These are phyloP conservation scores for Acanthaster planci DNA, from an alignment of 35 echinoderm and acorn worm species.

Conservation along the genomic window DNA sequence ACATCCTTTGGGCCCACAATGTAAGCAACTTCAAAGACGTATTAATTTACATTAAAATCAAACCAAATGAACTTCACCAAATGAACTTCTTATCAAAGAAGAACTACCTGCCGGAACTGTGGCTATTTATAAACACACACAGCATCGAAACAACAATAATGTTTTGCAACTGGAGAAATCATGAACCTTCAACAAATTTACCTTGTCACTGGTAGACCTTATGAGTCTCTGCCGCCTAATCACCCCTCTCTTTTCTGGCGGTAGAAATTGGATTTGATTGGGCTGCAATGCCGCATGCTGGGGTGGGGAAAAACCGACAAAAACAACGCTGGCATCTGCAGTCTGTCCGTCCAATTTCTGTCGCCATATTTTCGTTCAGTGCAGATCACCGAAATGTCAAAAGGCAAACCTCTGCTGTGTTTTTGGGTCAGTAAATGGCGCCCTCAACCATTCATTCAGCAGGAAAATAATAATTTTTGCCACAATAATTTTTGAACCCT, in stretches of 20 bases:
- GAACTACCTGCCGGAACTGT: neutral
- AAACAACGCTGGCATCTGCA: slow-evolving; percentile 7
- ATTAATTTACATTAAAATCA: too few species aligned
- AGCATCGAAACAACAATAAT: neutral
- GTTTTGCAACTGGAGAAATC: neutral
- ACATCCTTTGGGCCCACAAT: too few species aligned
- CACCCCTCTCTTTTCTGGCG: neutral
- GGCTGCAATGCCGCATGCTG: neutral
- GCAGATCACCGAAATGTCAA: slow-evolving; percentile 2
- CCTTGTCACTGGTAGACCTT: neutral
- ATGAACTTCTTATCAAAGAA: neutral
- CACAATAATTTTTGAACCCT: too few species aligned
- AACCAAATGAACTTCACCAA: neutral
- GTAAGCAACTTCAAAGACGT: too few species aligned
- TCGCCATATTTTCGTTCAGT: slow-evolving; percentile 8
- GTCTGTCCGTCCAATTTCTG: slow-evolving; percentile 4
- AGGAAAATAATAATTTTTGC: too few species aligned
- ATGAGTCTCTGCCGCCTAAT: neutral
- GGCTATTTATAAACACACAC: neutral
- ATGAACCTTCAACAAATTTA: neutral
- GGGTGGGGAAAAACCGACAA: neutral
- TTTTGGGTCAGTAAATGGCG: neutral
- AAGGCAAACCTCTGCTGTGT: neutral
- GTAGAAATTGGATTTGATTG: neutral
- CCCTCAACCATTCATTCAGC: neutral